phyloP scores from a whole-genome alignment of 2,797 vertebrate genomes.

The Nasua narica region DNA sequence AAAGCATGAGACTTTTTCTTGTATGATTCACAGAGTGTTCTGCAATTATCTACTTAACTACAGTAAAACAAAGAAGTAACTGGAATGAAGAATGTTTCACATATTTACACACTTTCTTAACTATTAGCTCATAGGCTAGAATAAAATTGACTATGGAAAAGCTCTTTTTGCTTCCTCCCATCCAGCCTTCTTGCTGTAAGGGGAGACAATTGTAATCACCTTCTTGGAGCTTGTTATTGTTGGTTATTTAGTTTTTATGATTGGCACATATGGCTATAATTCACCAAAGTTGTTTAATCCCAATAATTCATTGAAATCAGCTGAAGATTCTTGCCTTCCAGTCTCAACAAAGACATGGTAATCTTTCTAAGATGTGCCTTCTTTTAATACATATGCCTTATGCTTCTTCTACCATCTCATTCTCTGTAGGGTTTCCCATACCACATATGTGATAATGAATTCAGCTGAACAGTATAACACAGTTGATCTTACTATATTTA shows the following conservation, averaged over 20 bases:
- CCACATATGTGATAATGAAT: constrained; percentile 2
- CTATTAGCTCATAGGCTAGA: background rate
- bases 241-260: background rate
- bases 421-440: background rate
- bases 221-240: background rate
- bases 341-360: background rate
- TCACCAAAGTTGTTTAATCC: background rate
- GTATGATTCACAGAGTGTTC: constrained; percentile 1
- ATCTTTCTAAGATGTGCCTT: background rate
- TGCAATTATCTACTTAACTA: background rate
- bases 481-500: constrained; percentile 22
- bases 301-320: constrained; percentile 27
- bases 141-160: background rate
- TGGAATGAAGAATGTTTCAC: background rate
- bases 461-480: background rate
- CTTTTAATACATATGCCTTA: background rate
- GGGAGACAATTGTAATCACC: background rate
- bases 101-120: background rate
- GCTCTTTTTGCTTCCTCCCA: background rate
- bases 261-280: background rate
- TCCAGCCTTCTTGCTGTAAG: background rate
- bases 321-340: background rate
- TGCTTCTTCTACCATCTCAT: background rate
- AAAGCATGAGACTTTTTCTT: constrained; percentile 15
- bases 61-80: constrained; percentile 19